phyloP scores from a whole-genome alignment of 2,888 invertebrate genomes.

The Zootermopsis nevadensis region DNA sequence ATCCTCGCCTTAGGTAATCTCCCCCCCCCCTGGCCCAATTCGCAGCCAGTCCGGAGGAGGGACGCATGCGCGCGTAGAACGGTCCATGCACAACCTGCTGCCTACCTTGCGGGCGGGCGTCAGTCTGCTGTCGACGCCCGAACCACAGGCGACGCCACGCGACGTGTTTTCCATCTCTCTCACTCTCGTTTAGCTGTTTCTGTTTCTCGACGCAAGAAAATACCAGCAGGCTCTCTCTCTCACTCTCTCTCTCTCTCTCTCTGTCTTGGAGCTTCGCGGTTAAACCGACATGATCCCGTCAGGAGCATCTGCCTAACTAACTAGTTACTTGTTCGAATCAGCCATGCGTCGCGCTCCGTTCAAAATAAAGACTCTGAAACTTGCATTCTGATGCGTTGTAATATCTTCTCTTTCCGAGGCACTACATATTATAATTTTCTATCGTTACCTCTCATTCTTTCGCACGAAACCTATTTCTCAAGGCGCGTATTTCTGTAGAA shows the following conservation, averaged over 20 bases:
- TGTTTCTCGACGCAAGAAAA: conserved; percentile 6
- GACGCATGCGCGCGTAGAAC: background rate
- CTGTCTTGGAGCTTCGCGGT: background rate
- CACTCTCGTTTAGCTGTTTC: background rate
- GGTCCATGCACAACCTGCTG: conserved; percentile 1
- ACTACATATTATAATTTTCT: background rate
- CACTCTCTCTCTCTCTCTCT: background rate
- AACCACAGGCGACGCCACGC: conserved; percentile 1
- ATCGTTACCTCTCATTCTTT: background rate
- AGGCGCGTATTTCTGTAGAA: no score
- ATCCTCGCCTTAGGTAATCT: background rate
- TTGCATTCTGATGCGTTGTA: background rate
- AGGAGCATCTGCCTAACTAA: background rate
- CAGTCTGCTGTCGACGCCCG: conserved; percentile 13
- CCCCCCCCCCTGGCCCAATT: background rate
- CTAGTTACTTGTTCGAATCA: background rate
- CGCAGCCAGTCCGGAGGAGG: background rate
- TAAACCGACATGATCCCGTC: background rate
- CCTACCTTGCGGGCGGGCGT: conserved; percentile 16
- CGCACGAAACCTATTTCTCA: background rate
- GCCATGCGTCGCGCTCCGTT: background rate
- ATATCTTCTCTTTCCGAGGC: background rate
- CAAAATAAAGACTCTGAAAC: background rate
- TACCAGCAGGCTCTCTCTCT: background rate
- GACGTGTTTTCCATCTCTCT: background rate